Evolutionary conservation across 2,888 invertebrate genomes (phyloP).

Genomic region (Andrena marginata): DNA sequence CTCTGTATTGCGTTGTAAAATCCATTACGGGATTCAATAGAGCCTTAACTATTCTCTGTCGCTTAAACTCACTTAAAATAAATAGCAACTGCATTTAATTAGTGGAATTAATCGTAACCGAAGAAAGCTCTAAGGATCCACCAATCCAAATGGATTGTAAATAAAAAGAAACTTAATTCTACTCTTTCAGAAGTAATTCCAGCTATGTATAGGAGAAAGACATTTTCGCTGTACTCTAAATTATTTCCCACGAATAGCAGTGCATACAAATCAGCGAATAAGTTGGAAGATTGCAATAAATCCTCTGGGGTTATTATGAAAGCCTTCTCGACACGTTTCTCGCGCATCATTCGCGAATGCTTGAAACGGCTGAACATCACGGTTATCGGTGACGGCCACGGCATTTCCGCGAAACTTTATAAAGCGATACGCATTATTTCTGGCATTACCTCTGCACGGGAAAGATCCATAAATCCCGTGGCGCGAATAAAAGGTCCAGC

Average conservation of each 20-base stretch:
- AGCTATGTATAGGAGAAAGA: too few species aligned
- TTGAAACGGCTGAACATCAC: not conserved
- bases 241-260: too few species aligned
- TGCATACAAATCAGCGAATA: too few species aligned
- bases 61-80: not conserved
- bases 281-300: too few species aligned
- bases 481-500: constrained; percentile 62
- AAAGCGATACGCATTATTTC: constrained; percentile 50
- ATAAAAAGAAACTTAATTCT: too few species aligned
- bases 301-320: not conserved
- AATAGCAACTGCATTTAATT: too few species aligned
- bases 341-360: constrained; percentile 2
- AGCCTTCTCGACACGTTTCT: not conserved
- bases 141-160: too few species aligned
- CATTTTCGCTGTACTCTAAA: too few species aligned
- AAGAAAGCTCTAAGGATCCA: too few species aligned
- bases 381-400: not conserved
- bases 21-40: not conserved
- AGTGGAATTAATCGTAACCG: too few species aligned
- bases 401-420: constrained; percentile 8
- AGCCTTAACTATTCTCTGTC: not conserved
- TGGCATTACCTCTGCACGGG: constrained; percentile 69
- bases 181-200: too few species aligned
- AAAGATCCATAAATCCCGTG: constrained; percentile 72
- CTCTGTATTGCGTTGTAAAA: not conserved